These are phyloP conservation scores for Schizothorax lantsangensis DNA, from an alignment of 2,797 vertebrate genomes.

Conservation along the genomic window DNA sequence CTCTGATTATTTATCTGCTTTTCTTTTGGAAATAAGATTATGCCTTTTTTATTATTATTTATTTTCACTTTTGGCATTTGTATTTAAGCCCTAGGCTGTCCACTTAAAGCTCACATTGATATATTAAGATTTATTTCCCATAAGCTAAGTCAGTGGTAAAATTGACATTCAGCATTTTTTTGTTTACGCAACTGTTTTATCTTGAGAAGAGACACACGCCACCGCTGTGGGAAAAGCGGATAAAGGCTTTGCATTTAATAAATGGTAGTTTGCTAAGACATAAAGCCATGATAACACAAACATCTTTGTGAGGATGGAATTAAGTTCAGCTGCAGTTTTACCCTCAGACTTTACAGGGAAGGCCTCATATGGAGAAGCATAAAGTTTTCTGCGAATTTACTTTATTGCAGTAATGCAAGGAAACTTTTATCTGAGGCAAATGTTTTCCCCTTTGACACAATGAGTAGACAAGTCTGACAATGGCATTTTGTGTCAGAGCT, in stretches of 20 bases:
- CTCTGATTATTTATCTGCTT: slow-evolving; percentile 76
- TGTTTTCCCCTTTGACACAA: not conserved
- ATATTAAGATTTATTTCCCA: slow-evolving; percentile 74
- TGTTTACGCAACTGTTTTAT: slow-evolving; percentile 74
- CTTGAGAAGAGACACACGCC: slow-evolving; percentile 75
- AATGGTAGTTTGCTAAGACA: slow-evolving; percentile 74
- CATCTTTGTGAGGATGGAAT: slow-evolving; percentile 75
- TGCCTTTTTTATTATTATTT: slow-evolving; percentile 66
- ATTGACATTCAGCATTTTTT: slow-evolving; percentile 78
- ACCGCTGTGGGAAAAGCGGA: slow-evolving; percentile 69
- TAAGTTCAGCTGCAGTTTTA: slow-evolving; percentile 72
- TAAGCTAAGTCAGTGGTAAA: slow-evolving; percentile 79
- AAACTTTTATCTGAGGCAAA: slow-evolving; percentile 33
- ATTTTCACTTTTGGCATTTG: slow-evolving; percentile 73
- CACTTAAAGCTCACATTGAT: slow-evolving; percentile 75
- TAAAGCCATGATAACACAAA: slow-evolving; percentile 74
- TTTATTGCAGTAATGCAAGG: slow-evolving; percentile 29
- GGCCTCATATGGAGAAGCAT: slow-evolving; percentile 14
- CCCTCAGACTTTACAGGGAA: slow-evolving; percentile 44
- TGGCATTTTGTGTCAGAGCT: not conserved
- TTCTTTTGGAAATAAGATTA: slow-evolving; percentile 75
- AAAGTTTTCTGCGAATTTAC: not conserved
- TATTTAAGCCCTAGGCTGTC: slow-evolving; percentile 76
- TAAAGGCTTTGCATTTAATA: slow-evolving; percentile 79
- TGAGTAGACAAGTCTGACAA: not conserved